Base-by-base conservation (phyloP, 1,140 invertebrate species). In the Atopsyche davidsoni region DNA sequence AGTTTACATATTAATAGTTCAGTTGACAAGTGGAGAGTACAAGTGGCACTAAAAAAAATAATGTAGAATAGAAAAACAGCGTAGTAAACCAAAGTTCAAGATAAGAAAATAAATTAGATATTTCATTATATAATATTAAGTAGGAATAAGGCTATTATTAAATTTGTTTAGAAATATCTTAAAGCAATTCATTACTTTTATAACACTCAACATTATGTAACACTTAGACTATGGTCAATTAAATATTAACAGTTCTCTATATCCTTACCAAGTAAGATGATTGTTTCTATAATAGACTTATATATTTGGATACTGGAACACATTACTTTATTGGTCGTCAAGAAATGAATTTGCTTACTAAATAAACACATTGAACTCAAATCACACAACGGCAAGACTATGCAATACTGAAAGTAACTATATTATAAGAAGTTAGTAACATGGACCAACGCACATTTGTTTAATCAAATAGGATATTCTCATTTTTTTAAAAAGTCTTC, bases 141-240 rank as follows among this genome's bases (percentile, higher is more conserved):
- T 16, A 39, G 10, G 19, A 10, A 16, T 17, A 4, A 39, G 11
- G 19, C n/a, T 16, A 6, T 4, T 17, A 39, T 17, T 9, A 9
- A 36, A 14, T 9, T 36, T 36, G 7, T 36, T 36, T 9, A 9
- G 4, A 36, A 9, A 36, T 7, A 10, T 36, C n/a, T 10, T 39
- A 39, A 39, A 28, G n/a, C 6, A 28, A 7, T n/a, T 28, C n/a
- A 28, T 6, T 28, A 28, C 24, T 7, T 7, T 28, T 7, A 7
- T 28, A 28, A 7, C 6, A 7, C n/a, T 7, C 6, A 28, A 28
- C 6, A 6, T 7, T 39, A 39, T 18, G 18, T 18, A 39, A 39
- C 36, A 39, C 36, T 39, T 39, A 39, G 16, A 39, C 9, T 39
- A 39, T 39, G 36, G 36, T 39, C 36, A 39, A 39, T 18, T 39